Evolutionary conservation across 1,140 invertebrate species (phyloP).

Genomic region (Bombus soroeensis): DNA sequence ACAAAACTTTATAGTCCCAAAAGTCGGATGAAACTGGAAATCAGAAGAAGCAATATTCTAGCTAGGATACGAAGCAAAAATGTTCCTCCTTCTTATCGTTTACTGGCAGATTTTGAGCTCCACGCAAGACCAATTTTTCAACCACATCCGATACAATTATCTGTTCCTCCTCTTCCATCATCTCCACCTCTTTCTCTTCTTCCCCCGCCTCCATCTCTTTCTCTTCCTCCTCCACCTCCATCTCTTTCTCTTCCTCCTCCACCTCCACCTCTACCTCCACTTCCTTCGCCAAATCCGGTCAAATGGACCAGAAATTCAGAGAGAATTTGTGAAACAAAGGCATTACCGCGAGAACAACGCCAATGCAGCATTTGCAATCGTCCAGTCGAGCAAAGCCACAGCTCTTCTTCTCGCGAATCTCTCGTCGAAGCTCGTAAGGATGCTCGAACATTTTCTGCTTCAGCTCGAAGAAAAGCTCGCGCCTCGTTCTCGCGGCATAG

Average conservation of each 20-base stretch:
- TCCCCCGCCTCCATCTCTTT: background rate
- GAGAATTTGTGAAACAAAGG: background rate
- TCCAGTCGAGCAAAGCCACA: background rate
- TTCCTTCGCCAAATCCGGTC: background rate
- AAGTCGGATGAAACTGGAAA: background rate
- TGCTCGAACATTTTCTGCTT: background rate
- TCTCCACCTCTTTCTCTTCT: background rate
- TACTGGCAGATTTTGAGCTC: constrained; percentile 8
- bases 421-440: background rate
- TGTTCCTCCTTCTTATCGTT: constrained; percentile 37
- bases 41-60: background rate
- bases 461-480: background rate
- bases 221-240: background rate
- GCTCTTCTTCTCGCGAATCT: constrained; percentile 13
- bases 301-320: background rate
- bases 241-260: background rate
- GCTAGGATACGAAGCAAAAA: background rate
- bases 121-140: background rate
- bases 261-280: background rate
- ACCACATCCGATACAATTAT: background rate
- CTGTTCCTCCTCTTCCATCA: background rate
- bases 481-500: background rate
- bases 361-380: constrained; percentile 39
- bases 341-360: background rate
- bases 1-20: background rate